Evolutionary conservation across 2,113 vertebrate genomes (phyloP).

Genomic region (Phycodurus eques): DNA sequence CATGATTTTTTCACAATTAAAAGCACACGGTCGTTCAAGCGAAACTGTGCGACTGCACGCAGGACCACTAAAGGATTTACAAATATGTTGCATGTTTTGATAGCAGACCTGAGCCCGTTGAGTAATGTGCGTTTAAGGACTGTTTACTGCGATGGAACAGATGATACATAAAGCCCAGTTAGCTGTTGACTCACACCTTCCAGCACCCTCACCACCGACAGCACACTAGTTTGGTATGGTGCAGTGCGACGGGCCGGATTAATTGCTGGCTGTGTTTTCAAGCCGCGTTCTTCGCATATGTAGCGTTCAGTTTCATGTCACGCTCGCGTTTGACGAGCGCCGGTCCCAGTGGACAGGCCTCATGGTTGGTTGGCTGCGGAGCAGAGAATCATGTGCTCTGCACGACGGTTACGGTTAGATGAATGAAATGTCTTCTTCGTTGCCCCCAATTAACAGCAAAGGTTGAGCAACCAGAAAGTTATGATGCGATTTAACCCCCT

Average conservation of each 20-base stretch:
- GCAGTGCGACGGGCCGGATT: slow-evolving; percentile 10
- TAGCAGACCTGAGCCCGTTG: slow-evolving; percentile 42
- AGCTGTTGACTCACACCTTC: slow-evolving; percentile 59
- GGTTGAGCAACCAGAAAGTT: slow-evolving; percentile 61
- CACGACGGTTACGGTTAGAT: slow-evolving; percentile 44
- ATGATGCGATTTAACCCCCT: slow-evolving; percentile 69
- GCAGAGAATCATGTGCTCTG: slow-evolving; percentile 61
- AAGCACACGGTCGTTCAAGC: slow-evolving; percentile 7
- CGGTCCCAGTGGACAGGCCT: slow-evolving; percentile 29
- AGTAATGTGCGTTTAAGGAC: slow-evolving; percentile 51
- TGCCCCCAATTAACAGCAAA: slow-evolving; percentile 67
- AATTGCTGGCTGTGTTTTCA: slow-evolving; percentile 40
- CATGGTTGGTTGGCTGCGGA: slow-evolving; percentile 51
- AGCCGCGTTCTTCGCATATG: slow-evolving; percentile 27
- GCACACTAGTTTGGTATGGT: slow-evolving; percentile 45
- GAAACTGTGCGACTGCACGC: slow-evolving; percentile 13
- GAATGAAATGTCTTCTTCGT: slow-evolving; percentile 60
- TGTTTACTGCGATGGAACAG: slow-evolving; percentile 65
- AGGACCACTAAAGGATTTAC: slow-evolving; percentile 19
- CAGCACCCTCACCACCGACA: slow-evolving; percentile 17
- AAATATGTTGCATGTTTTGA: slow-evolving; percentile 48
- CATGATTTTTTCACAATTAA: slow-evolving; percentile 24
- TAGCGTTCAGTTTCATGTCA: slow-evolving; percentile 19
- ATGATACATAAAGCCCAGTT: slow-evolving; percentile 51
- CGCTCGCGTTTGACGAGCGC: slow-evolving; percentile 20